These are phyloP conservation scores for Caenorhabditis imperialis DNA, from an alignment of 2,888 invertebrate genomes.

Conservation along the genomic window DNA sequence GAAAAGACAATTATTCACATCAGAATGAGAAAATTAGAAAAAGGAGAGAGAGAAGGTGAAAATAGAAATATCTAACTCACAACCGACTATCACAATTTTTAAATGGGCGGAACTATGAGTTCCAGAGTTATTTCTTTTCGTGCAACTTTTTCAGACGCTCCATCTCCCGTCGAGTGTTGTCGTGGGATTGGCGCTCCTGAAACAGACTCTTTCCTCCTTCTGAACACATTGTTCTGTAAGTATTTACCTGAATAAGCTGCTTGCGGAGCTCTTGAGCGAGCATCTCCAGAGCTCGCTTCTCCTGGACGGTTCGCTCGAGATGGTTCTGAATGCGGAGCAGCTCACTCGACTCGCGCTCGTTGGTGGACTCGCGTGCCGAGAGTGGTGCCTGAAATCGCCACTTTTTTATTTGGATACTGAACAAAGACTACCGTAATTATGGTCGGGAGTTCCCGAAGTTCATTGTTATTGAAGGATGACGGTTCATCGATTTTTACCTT, in stretches of 20 bases:
- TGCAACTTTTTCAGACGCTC: slow-evolving; percentile 58
- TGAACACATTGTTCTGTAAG: background rate
- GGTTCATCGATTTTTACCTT: too few species aligned
- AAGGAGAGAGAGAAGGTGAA: slow-evolving; percentile 1
- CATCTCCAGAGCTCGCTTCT: slow-evolving; percentile 62
- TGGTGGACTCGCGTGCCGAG: slow-evolving; percentile 62
- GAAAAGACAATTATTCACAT: too few species aligned
- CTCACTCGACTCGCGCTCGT: slow-evolving; percentile 58
- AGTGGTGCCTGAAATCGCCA: slow-evolving; percentile 53
- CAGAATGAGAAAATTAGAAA: slow-evolving; percentile 9
- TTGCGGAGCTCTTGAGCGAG: slow-evolving; percentile 60
- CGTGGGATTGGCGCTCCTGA: slow-evolving; percentile 63
- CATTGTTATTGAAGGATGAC: too few species aligned
- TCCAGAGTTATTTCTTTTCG: slow-evolving; percentile 53
- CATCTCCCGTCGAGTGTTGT: slow-evolving; percentile 62
- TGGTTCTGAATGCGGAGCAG: slow-evolving; percentile 51
- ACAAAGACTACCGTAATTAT: too few species aligned
- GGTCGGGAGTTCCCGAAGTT: too few species aligned
- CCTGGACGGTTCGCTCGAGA: slow-evolving; percentile 57
- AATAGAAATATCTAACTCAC: slow-evolving; percentile 34
- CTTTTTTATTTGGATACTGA: too few species aligned
- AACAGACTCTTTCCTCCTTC: slow-evolving; percentile 9
- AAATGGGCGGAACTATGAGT: background rate
- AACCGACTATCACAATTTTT: slow-evolving; percentile 37
- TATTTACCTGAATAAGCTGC: slow-evolving; percentile 57